Evolutionary conservation across 2,113 vertebrate genomes (phyloP), one percentile per base, ranked within the genome.

Genomic region (Stegostoma tigrinum): DNA sequence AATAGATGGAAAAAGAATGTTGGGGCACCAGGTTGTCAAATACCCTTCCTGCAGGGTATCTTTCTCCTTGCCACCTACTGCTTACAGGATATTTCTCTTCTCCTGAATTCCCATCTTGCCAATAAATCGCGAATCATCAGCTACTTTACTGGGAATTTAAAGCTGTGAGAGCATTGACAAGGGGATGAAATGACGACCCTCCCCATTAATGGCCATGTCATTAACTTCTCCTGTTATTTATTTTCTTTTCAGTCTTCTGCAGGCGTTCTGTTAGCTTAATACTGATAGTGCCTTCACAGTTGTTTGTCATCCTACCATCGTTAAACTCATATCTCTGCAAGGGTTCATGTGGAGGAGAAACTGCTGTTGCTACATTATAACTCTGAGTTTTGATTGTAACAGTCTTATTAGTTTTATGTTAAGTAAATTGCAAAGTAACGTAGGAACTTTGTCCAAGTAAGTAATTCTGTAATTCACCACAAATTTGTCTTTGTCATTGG

Each of bases 41-140:
- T 97, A 97, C 96, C 61, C 68, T 97, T 96, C 96, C 97, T 97
- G 97, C 96, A 97, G 96, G 96, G 95, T 97, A 97, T 97, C 97
- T 96, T 96, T 98, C 95, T 97, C 96, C 80, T 94, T 96, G 95
- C 96, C 96, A 97, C 97, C 96, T 96, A 95, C 90, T 96, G 90
- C 96, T 97, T 96, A 96, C 24, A 85, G 45, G 96, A 96, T 96
- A 96, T 96, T 96, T 34, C 75, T 96, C 95, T 96, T 85, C 72
- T 38, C 64, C 67, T 72, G 67, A 52, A 75, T 95, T 95, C 7
- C 14, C 95, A 96, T 95, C 72, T 96, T 14, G 70, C 89, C 52
- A 23, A 93, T 96, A 95, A 2, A 96, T 95, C n/a, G 96, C 34
- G 23, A 96, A 96, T 78, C 95, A 96, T 96, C 80, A 78, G 75